A percentile compares a stretch with the other conserved stretches of the same genome.
These are phyloP conservation scores for Onthophagus taurus DNA, from an alignment of 1,140 invertebrate genomes.

Conservation along the genomic window DNA sequence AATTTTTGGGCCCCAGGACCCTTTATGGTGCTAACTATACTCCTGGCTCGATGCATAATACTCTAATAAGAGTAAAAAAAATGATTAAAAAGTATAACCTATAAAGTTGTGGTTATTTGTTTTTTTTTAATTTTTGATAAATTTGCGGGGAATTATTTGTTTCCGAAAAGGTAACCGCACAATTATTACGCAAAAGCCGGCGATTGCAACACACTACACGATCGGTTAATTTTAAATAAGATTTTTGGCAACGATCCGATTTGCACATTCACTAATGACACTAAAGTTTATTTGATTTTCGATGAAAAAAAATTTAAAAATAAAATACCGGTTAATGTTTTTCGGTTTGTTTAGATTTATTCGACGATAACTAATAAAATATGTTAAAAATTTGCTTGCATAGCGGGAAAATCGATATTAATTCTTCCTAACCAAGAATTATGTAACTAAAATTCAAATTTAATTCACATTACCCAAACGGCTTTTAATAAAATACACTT, in stretches of 20 bases:
- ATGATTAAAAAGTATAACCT: too few relatives aligned
- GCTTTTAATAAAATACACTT: neutral
- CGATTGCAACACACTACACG: neutral
- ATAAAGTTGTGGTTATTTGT: too few relatives aligned
- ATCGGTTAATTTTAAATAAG: neutral
- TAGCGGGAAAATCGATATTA: neutral
- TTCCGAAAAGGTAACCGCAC: neutral
- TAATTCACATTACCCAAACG: neutral
- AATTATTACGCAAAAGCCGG: neutral
- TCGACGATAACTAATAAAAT: too few relatives aligned
- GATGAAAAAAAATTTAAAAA: neutral
- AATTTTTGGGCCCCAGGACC: slow-evolving; percentile 22
- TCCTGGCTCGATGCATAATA: slow-evolving; percentile 24
- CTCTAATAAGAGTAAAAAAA: too few relatives aligned
- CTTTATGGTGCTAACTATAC: slow-evolving; percentile 13
- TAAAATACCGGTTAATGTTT: neutral
- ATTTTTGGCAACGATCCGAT: neutral
- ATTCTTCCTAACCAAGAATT: neutral
- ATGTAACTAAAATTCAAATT: neutral
- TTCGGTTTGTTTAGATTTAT: neutral
- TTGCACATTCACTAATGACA: too few relatives aligned
- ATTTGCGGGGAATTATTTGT: neutral
- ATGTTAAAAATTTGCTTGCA: too few relatives aligned
- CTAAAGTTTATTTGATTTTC: too few relatives aligned
- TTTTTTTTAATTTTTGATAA: neutral